Evolutionary conservation across 2,888 invertebrate species (phyloP), one percentile per base, ranked within the genome.

Genomic region (Plebejus argus): DNA sequence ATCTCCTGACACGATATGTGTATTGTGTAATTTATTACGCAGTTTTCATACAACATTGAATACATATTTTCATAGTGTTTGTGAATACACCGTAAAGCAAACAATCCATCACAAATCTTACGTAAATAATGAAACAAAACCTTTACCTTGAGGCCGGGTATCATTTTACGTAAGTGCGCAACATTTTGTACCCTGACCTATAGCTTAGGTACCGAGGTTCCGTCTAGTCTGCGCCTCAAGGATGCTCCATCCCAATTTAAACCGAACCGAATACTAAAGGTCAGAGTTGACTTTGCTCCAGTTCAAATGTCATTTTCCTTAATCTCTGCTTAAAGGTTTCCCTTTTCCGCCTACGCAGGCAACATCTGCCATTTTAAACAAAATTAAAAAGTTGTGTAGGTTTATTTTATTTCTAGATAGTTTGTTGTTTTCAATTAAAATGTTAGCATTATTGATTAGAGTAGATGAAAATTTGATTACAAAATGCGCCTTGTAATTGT

Each of bases 91-190:
- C 23, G 18, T 23, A 72, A 45, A 72, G 10, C 28, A 66, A 15
- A 66, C 66, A 66, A 66, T 49, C n/a, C 1, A 15, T 23, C n/a
- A 72, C 74, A 74, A 20, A 33, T n/a, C 20, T 71, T 71, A 74
- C 74, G 53, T 74, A 53, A 74, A 18, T 74, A 49, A 28, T 53
- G 74, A 15, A 53, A 74, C 53, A 74, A 74, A 74, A 28, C 74
- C 74, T 74, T 74, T 2, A 74, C 74, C 74, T 74, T 74, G 74
- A 1, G n/a, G 45, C 45, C 18, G 53, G 28, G 74, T 74, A 74
- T 23, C 18, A 74, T 53, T 74, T 49, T 49, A 74, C 23, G 18
- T n/a, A 53, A 28, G 23, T 74, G 74, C 74, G 74, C 74, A 74
- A 74, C 74, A 74, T 28, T 53, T 74, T 49, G 7, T 23, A 23